phyloP scores from a whole-genome alignment of 1,140 invertebrate species.

The Drosophila murphyi region DNA sequence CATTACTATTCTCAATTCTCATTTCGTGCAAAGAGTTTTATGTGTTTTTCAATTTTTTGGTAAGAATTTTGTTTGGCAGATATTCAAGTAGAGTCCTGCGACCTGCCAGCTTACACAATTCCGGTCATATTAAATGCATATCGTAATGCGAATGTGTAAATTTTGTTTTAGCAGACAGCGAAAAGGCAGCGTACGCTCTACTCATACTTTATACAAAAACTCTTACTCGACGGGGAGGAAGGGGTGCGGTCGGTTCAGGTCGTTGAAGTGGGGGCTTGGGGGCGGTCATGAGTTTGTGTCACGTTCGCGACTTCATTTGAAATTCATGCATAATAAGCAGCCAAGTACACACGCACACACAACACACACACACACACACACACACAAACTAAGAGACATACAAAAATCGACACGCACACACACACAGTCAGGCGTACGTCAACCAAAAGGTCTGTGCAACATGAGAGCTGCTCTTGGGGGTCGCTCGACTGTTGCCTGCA shows the following conservation, averaged over 20 bases:
- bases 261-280: conserved; percentile 44
- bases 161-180: conserved; percentile 47
- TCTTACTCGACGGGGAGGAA: not conserved
- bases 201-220: conserved; percentile 6
- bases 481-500: conserved; percentile 65
- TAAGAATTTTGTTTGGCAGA: conserved; percentile 7
- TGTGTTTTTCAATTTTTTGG: conserved; percentile 68
- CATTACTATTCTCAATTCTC: conserved; percentile 47
- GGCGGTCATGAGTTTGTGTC: conserved; percentile 76
- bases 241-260: not conserved
- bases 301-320: conserved; percentile 81
- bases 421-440: conserved; percentile 16
- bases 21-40: conserved; percentile 71
- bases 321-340: conserved; percentile 82
- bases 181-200: conserved; percentile 38
- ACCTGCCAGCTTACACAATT: not conserved
- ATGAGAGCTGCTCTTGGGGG: conserved; percentile 50
- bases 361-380: conserved; percentile 40
- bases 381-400: conserved; percentile 23
- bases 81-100: conserved; percentile 8
- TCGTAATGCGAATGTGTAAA: conserved; percentile 80
- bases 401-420: conserved; percentile 15
- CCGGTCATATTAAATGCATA: conserved; percentile 77
- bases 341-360: conserved; percentile 63
- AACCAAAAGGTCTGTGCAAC: conserved; percentile 58